These are phyloP conservation scores for Uropsilus gracilis DNA, from an alignment of 2,113 vertebrate species.

Conservation along the genomic window DNA sequence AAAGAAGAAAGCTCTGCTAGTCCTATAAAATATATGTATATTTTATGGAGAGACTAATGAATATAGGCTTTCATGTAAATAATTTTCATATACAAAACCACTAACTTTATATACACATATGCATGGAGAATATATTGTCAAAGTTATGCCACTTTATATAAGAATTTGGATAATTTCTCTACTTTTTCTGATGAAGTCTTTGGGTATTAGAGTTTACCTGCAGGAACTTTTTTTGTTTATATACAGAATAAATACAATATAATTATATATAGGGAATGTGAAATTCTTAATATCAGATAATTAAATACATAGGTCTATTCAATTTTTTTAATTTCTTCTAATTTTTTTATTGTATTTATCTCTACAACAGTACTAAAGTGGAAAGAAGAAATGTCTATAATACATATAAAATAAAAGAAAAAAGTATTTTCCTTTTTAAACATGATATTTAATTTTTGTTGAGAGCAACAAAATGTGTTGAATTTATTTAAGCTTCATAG, in stretches of 20 bases:
- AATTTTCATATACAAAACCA: neutral
- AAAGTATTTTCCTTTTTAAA: neutral
- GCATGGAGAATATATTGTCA: neutral
- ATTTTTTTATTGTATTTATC: neutral
- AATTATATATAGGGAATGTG: neutral
- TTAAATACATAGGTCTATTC: neutral
- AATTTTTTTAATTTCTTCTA: neutral
- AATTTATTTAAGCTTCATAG: constrained; percentile 11
- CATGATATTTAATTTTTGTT: neutral
- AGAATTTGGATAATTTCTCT: neutral
- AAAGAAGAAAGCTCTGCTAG: neutral
- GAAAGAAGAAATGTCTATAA: neutral
- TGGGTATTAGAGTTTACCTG: neutral
- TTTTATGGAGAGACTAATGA: too few species aligned
- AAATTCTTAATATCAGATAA: neutral
- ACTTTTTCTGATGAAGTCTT: neutral
- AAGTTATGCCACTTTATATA: neutral
- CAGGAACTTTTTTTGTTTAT: neutral
- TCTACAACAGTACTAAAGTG: neutral
- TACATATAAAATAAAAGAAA: neutral
- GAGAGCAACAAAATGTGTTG: neutral
- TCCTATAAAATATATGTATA: neutral
- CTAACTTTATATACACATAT: neutral
- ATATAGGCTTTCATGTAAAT: neutral
- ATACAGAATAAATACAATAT: neutral